A percentile compares a stretch with the other conserved stretches of the same genome.
phyloP scores from a whole-genome alignment of 2,113 vertebrate genomes.

The Lophura nycthemera region DNA sequence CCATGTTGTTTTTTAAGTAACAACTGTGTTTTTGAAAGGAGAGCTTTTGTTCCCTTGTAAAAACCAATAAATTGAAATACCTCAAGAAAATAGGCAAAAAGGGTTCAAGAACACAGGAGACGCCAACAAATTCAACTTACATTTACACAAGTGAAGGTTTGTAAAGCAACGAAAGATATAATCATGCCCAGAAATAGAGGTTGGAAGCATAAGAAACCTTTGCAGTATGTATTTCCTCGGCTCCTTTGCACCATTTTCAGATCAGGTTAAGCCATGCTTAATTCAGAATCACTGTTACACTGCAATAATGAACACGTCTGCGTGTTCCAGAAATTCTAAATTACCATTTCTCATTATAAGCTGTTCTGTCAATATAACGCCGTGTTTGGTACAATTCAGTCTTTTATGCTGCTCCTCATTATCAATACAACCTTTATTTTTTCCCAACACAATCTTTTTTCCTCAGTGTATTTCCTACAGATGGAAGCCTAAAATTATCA shows the following conservation, averaged over 20 bases:
- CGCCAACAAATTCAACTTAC: neutral
- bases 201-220: neutral
- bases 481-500: slow-evolving; percentile 12
- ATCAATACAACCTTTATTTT: neutral
- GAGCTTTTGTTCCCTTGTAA: neutral
- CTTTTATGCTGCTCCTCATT: neutral
- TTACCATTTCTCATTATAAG: neutral
- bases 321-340: neutral
- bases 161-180: neutral
- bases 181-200: neutral
- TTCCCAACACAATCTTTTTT: neutral
- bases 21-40: neutral
- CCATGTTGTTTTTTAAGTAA: neutral
- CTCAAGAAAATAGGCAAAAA: neutral
- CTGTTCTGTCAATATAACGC: neutral
- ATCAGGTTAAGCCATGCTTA: neutral
- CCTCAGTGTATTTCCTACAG: neutral
- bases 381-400: neutral
- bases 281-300: neutral
- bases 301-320: neutral
- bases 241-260: neutral
- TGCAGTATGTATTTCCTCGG: neutral
- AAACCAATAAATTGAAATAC: neutral
- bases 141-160: neutral
- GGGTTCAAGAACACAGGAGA: neutral